Conservation (phyloP, 2,113 vertebrate genomes). For the Muscicapa adusta region DNA sequence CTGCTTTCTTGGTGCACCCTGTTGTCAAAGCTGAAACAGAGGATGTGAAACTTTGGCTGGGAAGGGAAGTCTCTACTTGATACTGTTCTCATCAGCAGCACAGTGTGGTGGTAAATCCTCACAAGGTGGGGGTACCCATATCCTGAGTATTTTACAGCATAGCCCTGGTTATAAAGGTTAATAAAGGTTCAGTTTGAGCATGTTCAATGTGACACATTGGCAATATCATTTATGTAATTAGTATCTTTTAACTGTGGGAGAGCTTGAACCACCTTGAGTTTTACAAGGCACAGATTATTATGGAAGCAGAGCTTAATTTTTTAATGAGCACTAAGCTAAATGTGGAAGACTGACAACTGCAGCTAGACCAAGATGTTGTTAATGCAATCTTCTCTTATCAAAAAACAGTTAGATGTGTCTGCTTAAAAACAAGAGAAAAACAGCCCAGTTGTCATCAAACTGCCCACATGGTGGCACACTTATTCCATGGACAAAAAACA, state of each 20-base stretch:
- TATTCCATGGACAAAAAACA: background rate
- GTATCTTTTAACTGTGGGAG: background rate
- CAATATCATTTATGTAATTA: background rate
- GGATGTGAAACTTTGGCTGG: background rate
- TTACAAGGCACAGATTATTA: background rate
- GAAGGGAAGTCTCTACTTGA: background rate
- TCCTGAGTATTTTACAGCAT: background rate
- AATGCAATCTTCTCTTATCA: background rate
- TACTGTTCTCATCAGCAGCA: background rate
- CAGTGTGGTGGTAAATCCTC: background rate
- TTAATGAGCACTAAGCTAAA: background rate
- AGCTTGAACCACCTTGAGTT: background rate
- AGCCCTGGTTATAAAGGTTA: background rate
- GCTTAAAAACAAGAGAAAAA: background rate
- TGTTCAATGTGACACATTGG: background rate
- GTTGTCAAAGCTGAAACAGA: background rate
- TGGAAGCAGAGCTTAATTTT: background rate
- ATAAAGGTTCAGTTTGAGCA: background rate
- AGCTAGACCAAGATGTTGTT: background rate
- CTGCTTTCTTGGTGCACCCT: background rate
- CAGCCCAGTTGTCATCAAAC: background rate
- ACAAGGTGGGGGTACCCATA: rapidly evolving
- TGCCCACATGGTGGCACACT: constrained; percentile 68
- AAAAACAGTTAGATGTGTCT: background rate
- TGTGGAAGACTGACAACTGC: background rate